Percentiles rank a stretch among this genome's conserved stretches.
Evolutionary conservation across 2,113 vertebrate species (phyloP).

Genomic region (Calidris pygmaea): DNA sequence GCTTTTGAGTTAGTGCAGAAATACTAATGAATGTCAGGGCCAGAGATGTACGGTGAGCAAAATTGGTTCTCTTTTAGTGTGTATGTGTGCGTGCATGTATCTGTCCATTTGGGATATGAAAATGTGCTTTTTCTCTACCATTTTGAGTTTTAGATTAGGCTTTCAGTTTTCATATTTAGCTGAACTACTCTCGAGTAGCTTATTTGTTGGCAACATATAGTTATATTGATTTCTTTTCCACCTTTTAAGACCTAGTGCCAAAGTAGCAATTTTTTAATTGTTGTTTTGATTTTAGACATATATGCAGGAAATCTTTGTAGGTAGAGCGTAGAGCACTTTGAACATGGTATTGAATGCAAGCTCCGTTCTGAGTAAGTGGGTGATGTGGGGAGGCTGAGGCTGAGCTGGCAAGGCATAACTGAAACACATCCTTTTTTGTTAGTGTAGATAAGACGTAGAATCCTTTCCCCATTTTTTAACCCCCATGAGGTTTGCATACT

Average conservation of each 20-base stretch:
- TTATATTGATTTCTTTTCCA: conserved; percentile 26
- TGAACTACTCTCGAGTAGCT: conserved; percentile 4
- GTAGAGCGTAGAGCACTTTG: neutral
- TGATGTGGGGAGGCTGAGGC: neutral
- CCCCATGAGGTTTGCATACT: neutral
- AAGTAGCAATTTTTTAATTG: neutral
- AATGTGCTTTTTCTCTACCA: conserved; percentile 26
- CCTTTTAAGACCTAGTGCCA: neutral
- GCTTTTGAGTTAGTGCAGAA: conserved; percentile 74
- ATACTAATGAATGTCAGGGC: conserved; percentile 76
- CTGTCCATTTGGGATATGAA: neutral
- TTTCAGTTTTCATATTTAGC: conserved; percentile 15
- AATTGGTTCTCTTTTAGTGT: conserved; percentile 50
- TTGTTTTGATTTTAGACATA: neutral
- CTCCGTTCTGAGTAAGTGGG: neutral
- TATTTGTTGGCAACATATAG: neutral
- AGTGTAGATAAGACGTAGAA: neutral
- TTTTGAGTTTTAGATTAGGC: conserved; percentile 48
- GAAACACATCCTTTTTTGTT: neutral
- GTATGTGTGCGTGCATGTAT: neutral
- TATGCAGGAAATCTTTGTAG: neutral
- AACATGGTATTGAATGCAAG: neutral
- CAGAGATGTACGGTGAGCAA: conserved; percentile 55
- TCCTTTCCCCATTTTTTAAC: neutral
- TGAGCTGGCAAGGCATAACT: neutral